phyloP scores from a whole-genome alignment of 2,888 invertebrate species.

The Anoncus sp. region DNA sequence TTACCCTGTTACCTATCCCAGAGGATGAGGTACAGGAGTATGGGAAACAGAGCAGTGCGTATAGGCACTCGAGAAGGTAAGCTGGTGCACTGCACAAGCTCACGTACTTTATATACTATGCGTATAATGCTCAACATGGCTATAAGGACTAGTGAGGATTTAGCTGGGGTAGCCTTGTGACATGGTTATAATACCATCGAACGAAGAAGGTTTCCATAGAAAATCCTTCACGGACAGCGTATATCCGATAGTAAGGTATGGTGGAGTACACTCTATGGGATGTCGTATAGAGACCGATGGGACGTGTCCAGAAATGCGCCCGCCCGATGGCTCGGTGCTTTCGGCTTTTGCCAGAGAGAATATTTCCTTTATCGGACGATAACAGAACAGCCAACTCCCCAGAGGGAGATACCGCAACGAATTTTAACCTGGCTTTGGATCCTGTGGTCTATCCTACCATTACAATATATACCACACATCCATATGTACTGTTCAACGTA shows the following conservation, averaged over 20 bases:
- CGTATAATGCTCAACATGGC: background rate
- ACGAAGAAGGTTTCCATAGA: slow-evolving; percentile 30
- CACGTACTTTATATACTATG: slow-evolving; percentile 6
- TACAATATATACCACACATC: background rate
- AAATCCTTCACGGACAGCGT: slow-evolving; percentile 18
- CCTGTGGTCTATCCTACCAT: background rate
- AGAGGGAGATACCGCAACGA: background rate
- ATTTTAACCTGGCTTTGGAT: slow-evolving; percentile 32
- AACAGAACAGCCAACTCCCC: slow-evolving; percentile 13
- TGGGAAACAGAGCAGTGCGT: background rate
- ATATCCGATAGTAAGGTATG: slow-evolving; percentile 3
- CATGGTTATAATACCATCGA: slow-evolving; percentile 47
- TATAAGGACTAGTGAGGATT: slow-evolving; percentile 39
- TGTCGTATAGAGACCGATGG: slow-evolving; percentile 13
- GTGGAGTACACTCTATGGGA: background rate
- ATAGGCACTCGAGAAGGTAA: slow-evolving; percentile 29
- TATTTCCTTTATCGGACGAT: slow-evolving; percentile 51
- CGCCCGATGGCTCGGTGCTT: background rate
- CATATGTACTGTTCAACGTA: background rate
- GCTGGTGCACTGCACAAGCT: slow-evolving; percentile 9
- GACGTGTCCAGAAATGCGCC: background rate
- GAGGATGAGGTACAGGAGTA: background rate
- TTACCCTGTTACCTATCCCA: background rate
- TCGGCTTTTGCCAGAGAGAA: slow-evolving; percentile 20
- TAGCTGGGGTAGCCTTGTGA: slow-evolving; percentile 43